Evolutionary conservation across 2,113 vertebrate genomes (phyloP).

Genomic region (Lipotes vexillifer): DNA sequence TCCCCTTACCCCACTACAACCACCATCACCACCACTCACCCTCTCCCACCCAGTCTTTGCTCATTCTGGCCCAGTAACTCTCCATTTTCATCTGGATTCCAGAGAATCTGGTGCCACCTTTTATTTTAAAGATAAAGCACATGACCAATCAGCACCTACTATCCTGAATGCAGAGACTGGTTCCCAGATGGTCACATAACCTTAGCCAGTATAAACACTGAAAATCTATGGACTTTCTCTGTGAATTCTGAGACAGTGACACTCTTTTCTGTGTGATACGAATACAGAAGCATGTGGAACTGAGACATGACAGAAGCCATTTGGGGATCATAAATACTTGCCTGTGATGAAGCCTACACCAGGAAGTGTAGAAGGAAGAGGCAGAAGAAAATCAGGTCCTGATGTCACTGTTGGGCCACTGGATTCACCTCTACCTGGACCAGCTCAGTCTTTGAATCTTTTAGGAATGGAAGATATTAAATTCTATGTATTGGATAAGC

Average conservation of each 20-base stretch:
- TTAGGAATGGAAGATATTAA: not conserved
- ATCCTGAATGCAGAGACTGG: not conserved
- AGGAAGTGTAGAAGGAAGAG: not conserved
- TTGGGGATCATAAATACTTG: not conserved
- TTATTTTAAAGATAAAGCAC: not conserved
- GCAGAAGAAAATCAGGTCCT: not conserved
- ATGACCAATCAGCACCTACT: not conserved
- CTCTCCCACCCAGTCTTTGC: not conserved
- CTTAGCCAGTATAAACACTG: not conserved
- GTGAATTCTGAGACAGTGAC: not conserved
- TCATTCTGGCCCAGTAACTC: not conserved
- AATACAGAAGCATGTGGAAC: not conserved
- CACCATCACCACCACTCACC: too few relatives aligned
- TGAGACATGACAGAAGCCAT: not conserved
- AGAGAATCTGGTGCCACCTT: not conserved
- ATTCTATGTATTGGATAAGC: not conserved
- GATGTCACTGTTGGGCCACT: not conserved
- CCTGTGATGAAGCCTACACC: not conserved
- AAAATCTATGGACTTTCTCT: not conserved
- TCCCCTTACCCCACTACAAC: not conserved
- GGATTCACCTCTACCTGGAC: not conserved
- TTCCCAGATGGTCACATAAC: not conserved
- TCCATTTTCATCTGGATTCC: not conserved
- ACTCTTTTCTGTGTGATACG: not conserved
- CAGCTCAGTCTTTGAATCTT: not conserved